These are phyloP conservation scores for Catharus minimus DNA, from an alignment of 2,113 vertebrate genomes.

Conservation along the genomic window DNA sequence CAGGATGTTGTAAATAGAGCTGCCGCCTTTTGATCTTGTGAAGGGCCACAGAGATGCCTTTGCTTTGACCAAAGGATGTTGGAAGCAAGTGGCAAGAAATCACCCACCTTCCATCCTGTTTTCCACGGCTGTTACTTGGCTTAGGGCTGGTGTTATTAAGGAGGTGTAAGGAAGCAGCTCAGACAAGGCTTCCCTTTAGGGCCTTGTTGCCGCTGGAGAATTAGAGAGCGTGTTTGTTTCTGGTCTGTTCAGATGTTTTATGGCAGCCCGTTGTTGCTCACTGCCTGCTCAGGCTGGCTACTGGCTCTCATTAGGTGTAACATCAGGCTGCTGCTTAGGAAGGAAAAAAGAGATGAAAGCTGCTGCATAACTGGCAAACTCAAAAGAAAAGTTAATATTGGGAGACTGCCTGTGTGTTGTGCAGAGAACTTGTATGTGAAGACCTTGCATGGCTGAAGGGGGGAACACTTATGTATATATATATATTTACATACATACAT, in stretches of 20 bases:
- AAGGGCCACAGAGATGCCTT: slow-evolving; percentile 24
- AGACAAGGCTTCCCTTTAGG: slow-evolving; percentile 72
- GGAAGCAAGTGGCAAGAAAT: slow-evolving; percentile 64
- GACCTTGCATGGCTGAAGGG: not conserved
- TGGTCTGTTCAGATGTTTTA: slow-evolving; percentile 42
- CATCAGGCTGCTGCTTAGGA: not conserved
- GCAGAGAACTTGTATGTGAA: not conserved
- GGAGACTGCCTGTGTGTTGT: rapidly evolving
- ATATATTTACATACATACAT: not conserved
- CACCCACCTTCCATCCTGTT: slow-evolving; percentile 59
- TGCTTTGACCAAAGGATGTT: slow-evolving; percentile 66
- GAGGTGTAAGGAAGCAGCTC: slow-evolving; percentile 74
- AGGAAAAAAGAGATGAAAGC: slow-evolving; percentile 18
- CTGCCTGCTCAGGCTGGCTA: not conserved
- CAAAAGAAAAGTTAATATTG: not conserved
- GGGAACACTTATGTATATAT: not conserved
- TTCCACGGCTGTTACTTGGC: slow-evolving; percentile 61
- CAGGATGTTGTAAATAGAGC: slow-evolving; percentile 77
- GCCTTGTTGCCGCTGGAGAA: slow-evolving; percentile 42
- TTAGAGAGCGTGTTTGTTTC: slow-evolving; percentile 44
- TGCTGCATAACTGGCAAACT: not conserved
- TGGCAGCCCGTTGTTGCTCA: not conserved
- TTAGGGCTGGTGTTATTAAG: slow-evolving; percentile 72
- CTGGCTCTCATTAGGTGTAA: slow-evolving; percentile 20
- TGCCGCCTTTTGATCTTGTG: slow-evolving; percentile 70